Evolutionary conservation across 1,140 invertebrate species (phyloP).

Genomic region (Maconellicoccus hirsutus): DNA sequence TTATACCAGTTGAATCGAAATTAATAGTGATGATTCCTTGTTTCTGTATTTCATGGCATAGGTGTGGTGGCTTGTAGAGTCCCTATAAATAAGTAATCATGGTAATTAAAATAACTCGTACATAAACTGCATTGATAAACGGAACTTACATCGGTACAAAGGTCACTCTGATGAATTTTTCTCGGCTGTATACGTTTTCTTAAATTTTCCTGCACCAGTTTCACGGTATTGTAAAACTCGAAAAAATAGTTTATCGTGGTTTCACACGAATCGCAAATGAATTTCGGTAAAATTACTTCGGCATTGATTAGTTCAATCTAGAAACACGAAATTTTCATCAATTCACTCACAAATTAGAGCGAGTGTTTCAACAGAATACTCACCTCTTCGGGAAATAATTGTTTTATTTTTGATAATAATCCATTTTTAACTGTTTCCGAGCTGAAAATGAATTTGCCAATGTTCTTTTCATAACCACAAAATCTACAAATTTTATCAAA

Average conservation of each 20-base stretch:
- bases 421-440: neutral
- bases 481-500: neutral
- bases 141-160: neutral
- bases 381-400: neutral
- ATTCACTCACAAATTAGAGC: neutral
- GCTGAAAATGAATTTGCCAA: neutral
- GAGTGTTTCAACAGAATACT: neutral
- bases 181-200: neutral
- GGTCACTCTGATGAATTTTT: neutral
- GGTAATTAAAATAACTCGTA: neutral
- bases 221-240: neutral
- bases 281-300: neutral
- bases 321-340: neutral
- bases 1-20: neutral
- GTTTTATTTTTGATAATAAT: neutral
- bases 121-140: neutral
- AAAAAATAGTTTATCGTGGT: neutral
- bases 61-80: neutral
- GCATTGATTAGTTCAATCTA: neutral
- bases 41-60: neutral
- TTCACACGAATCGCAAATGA: neutral
- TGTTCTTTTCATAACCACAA: neutral
- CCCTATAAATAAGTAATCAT: neutral
- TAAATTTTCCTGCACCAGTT: neutral
- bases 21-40: neutral